Base-by-base conservation (phyloP, 2,113 vertebrate genomes). In the Oreochromis spilurus region DNA sequence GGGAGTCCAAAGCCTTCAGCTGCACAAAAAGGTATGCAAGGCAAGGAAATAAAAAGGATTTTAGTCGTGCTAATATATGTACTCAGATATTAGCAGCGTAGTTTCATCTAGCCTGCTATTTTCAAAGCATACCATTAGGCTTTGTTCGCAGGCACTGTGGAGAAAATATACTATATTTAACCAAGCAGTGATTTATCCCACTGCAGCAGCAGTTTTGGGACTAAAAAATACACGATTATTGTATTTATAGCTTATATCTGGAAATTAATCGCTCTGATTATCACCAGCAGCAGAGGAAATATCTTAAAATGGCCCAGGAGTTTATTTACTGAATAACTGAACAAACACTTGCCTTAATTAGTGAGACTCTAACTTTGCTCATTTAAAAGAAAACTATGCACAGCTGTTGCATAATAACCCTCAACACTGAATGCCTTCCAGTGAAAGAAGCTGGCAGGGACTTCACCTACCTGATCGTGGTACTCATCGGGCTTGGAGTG, bases 361-460 rank as follows among this genome's bases (percentile, higher is more conserved):
- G 70, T 48, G n/a, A 45, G 5, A 45, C 17, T 70, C 65, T 45
- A 11, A 48, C 24, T 77, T 29, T 50, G 10, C 14, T 75, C 10
- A 75, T 75, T 31, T 31, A 75, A 75, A 50, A 19, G 26, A 72
- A 48, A 48, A 72, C 9, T 29, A 36, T 72, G 14, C 16, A 19
- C 5, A 50, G 45, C 26, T n/a, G 45, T 34, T n/a, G 45, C 45
- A 50, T 55, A 40, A 40, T 79, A 70, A 40, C 31, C 34, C 48
- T 10, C 62, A 55, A 36, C 24, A 9, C 3, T 52, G 65, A 92
- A 86, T 96, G 31, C 96, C 21, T 91, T 93, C 3, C 96, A 99
- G 98, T 98, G 65, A 99, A 97, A 94, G 97, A 97, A 87, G 98
- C 97, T 34, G 98, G 99, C 86, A 97, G 95, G 95, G 98, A 99